A percentile compares a stretch with the other conserved stretches of the same genome.
Evolutionary conservation across 2,113 vertebrate genomes (phyloP).

Genomic region (Ploceus nigricollis): DNA sequence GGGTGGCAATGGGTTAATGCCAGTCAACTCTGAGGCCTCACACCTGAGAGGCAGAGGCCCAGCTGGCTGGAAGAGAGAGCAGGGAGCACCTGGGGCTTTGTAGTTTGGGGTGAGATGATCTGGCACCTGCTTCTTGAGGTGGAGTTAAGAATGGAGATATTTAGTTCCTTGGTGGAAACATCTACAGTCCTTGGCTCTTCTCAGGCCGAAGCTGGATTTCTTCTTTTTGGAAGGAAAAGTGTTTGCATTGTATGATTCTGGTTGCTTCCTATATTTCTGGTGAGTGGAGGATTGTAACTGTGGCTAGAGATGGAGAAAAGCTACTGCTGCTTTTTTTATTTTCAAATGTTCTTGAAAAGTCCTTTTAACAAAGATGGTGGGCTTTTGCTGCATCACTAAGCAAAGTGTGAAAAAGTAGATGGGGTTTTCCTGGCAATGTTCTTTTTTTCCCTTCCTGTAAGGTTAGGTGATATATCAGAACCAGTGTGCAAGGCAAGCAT

Average conservation of each 20-base stretch:
- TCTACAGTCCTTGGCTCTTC: background rate
- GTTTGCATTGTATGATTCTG: background rate
- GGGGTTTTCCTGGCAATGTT: background rate
- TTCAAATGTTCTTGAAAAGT: background rate
- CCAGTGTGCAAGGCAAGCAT: background rate
- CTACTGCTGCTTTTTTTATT: background rate
- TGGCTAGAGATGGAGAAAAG: background rate
- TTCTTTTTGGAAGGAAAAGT: background rate
- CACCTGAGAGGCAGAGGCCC: background rate
- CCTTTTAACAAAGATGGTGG: background rate
- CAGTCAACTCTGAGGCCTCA: background rate
- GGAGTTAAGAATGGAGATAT: background rate
- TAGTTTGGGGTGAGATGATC: background rate
- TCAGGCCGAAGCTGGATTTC: background rate
- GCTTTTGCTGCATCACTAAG: background rate
- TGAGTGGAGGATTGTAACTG: background rate
- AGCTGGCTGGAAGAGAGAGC: background rate
- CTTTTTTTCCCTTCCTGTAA: background rate
- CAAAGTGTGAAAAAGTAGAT: background rate
- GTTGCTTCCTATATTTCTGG: background rate
- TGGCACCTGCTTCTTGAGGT: rapidly evolving
- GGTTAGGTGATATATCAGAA: background rate
- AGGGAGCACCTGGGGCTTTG: background rate
- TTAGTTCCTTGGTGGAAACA: background rate
- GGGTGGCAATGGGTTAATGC: background rate